Conservation (phyloP, 2,888 invertebrate genomes). For the Latrodectus elegans region DNA sequence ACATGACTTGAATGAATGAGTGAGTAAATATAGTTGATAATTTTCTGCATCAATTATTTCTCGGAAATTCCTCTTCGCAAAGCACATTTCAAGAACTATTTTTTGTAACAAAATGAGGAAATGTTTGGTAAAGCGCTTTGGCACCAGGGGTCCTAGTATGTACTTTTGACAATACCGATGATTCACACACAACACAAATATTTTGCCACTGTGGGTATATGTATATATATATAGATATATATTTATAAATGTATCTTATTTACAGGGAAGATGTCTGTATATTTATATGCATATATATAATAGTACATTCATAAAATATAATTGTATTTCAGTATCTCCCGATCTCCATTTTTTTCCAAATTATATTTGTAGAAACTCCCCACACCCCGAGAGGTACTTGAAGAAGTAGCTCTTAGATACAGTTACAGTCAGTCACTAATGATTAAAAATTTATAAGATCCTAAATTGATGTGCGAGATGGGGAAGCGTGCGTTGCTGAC, state of each 20-base stretch:
- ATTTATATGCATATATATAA: slow-evolving; percentile 41
- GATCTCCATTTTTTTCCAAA: slow-evolving; percentile 15
- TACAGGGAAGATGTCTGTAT: slow-evolving; percentile 13
- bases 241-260: neutral
- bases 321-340: slow-evolving; percentile 16
- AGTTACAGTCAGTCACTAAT: no score
- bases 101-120: neutral
- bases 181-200: neutral
- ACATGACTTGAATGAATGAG: no score
- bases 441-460: no score
- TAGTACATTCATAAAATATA: slow-evolving; percentile 40
- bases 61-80: neutral
- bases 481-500: no score
- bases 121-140: slow-evolving; percentile 1
- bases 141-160: neutral
- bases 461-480: no score
- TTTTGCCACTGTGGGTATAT: slow-evolving; percentile 1
- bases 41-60: no score
- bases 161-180: neutral
- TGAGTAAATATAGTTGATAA: no score
- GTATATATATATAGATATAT: neutral
- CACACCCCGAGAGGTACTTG: no score
- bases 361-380: slow-evolving; percentile 18
- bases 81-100: neutral
- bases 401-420: slow-evolving; percentile 41